A percentile compares a stretch with the other conserved stretches of the same genome.
phyloP scores from a whole-genome alignment of 2,113 vertebrate genomes.

The Laticauda laticaudata region DNA sequence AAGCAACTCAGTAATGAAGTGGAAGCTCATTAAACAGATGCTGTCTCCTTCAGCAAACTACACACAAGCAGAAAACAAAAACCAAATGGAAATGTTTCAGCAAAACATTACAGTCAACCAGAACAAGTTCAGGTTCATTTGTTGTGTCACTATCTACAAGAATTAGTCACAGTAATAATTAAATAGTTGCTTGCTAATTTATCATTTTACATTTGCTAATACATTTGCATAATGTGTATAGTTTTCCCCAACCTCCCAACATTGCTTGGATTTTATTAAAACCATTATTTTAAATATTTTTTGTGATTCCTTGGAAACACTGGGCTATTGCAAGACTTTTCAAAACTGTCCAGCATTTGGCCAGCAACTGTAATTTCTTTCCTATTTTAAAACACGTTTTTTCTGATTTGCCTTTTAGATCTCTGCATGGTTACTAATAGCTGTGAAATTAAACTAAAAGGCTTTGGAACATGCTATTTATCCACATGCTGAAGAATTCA shows the following conservation, averaged over 20 bases:
- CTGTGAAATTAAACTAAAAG: conserved; percentile 1
- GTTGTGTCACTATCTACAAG: conserved; percentile 67
- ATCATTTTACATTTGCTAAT: conserved; percentile 74
- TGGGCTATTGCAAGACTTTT: conserved; percentile 43
- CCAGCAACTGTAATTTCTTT: conserved; percentile 18
- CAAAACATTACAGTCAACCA: conserved; percentile 70
- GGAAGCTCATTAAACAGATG: conserved; percentile 77
- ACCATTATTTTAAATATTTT: conserved; percentile 22
- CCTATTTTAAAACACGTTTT: neutral
- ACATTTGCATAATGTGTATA: conserved; percentile 65
- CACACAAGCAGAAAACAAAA: conserved; percentile 66
- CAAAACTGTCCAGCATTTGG: conserved; percentile 15
- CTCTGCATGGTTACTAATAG: neutral
- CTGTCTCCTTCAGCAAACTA: conserved; percentile 67
- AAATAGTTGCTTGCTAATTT: conserved; percentile 73
- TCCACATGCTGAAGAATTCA: neutral
- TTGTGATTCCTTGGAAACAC: conserved; percentile 12
- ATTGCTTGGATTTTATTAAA: conserved; percentile 54
- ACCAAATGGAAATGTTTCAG: conserved; percentile 73
- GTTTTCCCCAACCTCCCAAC: neutral
- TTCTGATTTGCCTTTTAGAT: neutral
- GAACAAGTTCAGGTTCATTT: conserved; percentile 77
- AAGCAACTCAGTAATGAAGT: conserved; percentile 69
- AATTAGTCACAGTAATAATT: conserved; percentile 76
- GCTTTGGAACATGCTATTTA: neutral